phyloP scores from a whole-genome alignment of 2,797 vertebrate genomes.

The Hippoglossus hippoglossus region DNA sequence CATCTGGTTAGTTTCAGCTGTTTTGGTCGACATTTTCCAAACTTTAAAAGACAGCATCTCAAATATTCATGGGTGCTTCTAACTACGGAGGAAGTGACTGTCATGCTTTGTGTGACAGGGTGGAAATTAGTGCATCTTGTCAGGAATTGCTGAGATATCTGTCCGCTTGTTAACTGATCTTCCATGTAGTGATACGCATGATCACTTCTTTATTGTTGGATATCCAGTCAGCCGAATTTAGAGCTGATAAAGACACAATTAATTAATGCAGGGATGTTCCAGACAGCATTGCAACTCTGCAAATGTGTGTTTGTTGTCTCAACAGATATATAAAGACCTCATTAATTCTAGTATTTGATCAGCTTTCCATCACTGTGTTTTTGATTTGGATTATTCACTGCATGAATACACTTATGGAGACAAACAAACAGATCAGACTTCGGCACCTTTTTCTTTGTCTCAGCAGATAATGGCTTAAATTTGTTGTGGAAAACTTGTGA shows the following conservation, averaged over 20 bases:
- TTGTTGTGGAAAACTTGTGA: not conserved
- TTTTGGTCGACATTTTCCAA: constrained; percentile 25
- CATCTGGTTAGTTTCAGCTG: not conserved
- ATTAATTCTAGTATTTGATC: not conserved
- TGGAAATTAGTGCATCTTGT: constrained; percentile 42
- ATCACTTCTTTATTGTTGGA: constrained; percentile 1
- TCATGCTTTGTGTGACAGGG: constrained; percentile 44
- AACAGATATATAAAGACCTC: not conserved
- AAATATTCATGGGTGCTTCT: constrained; percentile 27
- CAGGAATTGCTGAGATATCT: constrained; percentile 31
- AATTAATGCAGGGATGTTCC: not conserved
- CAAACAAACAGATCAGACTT: not conserved
- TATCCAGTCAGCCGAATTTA: not conserved
- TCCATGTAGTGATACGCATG: constrained; percentile 19
- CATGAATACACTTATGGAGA: not conserved
- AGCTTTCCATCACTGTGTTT: not conserved
- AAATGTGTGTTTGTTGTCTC: not conserved
- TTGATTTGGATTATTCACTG: not conserved
- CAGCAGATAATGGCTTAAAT: not conserved
- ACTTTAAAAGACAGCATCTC: constrained; percentile 19
- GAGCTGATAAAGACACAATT: constrained; percentile 6
- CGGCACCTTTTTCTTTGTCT: not conserved
- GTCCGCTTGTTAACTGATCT: constrained; percentile 44
- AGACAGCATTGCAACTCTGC: not conserved
- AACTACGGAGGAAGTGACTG: constrained; percentile 56